phyloP scores from a whole-genome alignment of 2,888 invertebrate genomes.

The Lasius fuliginosus region DNA sequence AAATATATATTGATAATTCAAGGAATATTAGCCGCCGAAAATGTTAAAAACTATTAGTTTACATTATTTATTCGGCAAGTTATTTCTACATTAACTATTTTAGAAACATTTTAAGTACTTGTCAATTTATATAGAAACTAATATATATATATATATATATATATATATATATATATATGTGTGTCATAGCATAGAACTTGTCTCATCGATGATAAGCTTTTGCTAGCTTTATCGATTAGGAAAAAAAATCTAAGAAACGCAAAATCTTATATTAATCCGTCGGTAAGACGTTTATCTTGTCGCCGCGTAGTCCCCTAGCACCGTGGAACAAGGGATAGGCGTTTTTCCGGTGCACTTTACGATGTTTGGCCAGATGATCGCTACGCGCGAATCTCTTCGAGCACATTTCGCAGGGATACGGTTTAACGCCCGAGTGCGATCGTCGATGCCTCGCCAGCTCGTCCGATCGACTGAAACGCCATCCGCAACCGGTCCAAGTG shows the following conservation, averaged over 20 bases:
- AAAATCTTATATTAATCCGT: conserved; percentile 73
- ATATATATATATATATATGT: too few relatives aligned
- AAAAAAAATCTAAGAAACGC: conserved; percentile 3
- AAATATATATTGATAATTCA: neutral
- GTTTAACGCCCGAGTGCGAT: conserved; percentile 98
- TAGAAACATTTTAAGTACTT: conserved; percentile 31
- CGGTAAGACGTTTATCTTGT: conserved; percentile 79
- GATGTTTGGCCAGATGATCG: conserved; percentile 97
- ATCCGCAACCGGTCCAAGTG: conserved; percentile 93
- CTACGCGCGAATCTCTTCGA: conserved; percentile 96
- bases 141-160: neutral
- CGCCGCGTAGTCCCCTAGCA: conserved; percentile 78
- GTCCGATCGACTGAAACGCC: conserved; percentile 98
- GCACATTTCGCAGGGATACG: conserved; percentile 96
- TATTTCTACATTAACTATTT: neutral
- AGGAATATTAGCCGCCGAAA: conserved; percentile 1
- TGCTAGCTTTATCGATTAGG: neutral
- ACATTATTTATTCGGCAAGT: neutral
- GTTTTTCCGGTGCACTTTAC: conserved; percentile 92
- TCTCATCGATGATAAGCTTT: conserved; percentile 41
- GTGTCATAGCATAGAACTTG: neutral
- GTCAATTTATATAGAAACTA: conserved; percentile 19
- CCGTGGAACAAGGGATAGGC: conserved; percentile 81
- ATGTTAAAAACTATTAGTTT: neutral
- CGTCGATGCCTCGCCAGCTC: conserved; percentile 96